Evolutionary conservation across 2,113 vertebrate genomes (phyloP), one percentile per base, ranked within the genome.

Genomic region (Vidua chalybeata): DNA sequence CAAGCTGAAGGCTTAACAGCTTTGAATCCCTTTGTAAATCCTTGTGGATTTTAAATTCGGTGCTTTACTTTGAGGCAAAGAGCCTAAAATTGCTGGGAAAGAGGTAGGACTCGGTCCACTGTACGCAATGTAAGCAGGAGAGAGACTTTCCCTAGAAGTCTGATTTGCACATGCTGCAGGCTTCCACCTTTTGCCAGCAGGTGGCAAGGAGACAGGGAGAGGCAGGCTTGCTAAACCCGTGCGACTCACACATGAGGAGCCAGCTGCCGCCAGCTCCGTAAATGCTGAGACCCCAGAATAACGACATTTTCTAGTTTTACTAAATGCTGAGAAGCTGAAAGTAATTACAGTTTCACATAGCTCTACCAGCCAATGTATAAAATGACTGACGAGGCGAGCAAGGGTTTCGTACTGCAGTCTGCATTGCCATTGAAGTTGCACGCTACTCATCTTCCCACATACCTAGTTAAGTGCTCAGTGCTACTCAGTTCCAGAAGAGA

Each of bases 131-230:
- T 2, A 68, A 75, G 30, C 18, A 35, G 39, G 14, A 63, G 31
- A 46, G 24, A 64, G 9, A 10, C 14, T 46, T 11, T 43, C 24
- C 62, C n/a, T 35, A 9, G 15, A 43, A 74, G 31, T 6, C 64
- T 15, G 28, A 35, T 81, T 86, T 49, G 6, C 66, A 28, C 59
- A 30, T 3, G 56, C 66, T 39, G 52, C 55, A 90, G 59, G 46
- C 80, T 84, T 87, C 92, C 51, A 7, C 27, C 22, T 80, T 76
- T 79, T 69, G 91, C 93, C 93, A 92, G 91, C 87, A 96, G 96
- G 83, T 93, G 96, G 97, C 96, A 95, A 97, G 87, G 73, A 43
- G 21, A 22, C 77, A 67, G 39, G 71, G 39, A 87, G 68, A 58
- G 48, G 62, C n/a, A 55, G 10, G 33, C 86, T 7, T 6, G 54